phyloP scores from a whole-genome alignment of 1,140 invertebrate species.

The Battus philenor region DNA sequence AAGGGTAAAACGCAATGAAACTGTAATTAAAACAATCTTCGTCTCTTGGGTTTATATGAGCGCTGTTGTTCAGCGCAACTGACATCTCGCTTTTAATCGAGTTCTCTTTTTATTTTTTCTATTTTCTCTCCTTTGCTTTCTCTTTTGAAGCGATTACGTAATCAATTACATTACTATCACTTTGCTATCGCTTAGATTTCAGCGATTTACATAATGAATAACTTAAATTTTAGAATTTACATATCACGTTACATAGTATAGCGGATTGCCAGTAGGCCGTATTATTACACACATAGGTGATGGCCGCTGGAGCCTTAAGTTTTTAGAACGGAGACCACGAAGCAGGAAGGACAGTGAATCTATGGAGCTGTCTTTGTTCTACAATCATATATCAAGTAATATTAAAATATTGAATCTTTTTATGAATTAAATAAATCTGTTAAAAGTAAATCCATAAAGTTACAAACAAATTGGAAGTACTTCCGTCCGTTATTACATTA shows the following conservation, averaged over 20 bases:
- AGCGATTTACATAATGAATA: too few species aligned
- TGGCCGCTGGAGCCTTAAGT: too few species aligned
- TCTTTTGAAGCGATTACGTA: background rate
- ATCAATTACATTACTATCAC: conserved; percentile 12
- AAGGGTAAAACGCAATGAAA: conserved; percentile 16
- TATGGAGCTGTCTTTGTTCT: too few species aligned
- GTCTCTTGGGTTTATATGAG: conserved; percentile 8
- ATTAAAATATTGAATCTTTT: too few species aligned
- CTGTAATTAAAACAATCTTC: conserved; percentile 16
- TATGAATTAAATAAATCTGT: conserved; percentile 10
- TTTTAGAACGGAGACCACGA: too few species aligned
- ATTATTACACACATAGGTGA: too few species aligned
- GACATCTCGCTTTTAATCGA: conserved; percentile 5
- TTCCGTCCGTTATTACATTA: conserved; percentile 40
- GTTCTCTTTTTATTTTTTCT: conserved; percentile 13
- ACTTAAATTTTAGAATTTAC: too few species aligned
- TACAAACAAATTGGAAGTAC: conserved; percentile 34
- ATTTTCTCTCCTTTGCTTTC: conserved; percentile 11
- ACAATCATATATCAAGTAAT: too few species aligned
- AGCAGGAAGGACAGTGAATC: too few species aligned
- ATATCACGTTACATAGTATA: too few species aligned
- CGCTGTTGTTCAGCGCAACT: conserved; percentile 9
- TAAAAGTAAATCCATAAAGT: conserved; percentile 24
- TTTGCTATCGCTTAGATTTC: too few species aligned
- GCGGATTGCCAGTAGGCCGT: too few species aligned